Evolutionary conservation across 2,888 invertebrate genomes (phyloP), one percentile per base, ranked within the genome.

Genomic region (Thelaira solivaga): DNA sequence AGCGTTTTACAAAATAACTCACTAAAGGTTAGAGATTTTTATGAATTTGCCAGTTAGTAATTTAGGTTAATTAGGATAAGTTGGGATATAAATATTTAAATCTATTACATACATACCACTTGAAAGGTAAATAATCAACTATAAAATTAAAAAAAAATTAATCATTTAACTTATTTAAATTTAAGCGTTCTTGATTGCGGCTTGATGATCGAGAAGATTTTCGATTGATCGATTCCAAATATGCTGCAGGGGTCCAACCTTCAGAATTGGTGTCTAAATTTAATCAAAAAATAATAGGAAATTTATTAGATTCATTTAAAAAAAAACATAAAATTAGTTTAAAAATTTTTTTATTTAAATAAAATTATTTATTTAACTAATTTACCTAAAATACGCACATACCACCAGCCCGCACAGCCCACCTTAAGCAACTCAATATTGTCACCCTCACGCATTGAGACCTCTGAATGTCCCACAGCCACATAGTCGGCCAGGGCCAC

Each of bases 391-490:
- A 95, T 92, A 85, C 95, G 94, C 86, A 97, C 96, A 91, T 95
- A 97, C 97, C 97, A 97, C 97, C 97, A 97, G 82, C 97, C 97
- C 82, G 96, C 96, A 90, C 96, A 96, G 87, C 97, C 97, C 83
- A 96, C 94, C 90, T 97, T 96, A 82, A 97, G 92, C 82, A 97
- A 91, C 88, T 97, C 96, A 82, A 97, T 93, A 83, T 93, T 92
- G 90, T 97, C 97, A 20, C 97, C 97, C 90, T 97, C 97, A 76
- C 93, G 92, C 90, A 97, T 93, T 81, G 95, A 94, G 82, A 97
- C 94, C 90, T 97, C 97, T 82, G 95, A 95, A 83, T 93, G 94
- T 83, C 97, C 97, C 89, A 96, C 93, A 79, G 97, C 96, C 88
- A 94, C 93, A 91, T 97, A 97, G 91, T 97, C 97, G 80, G 97